Evolutionary conservation across 1,140 invertebrate genomes (phyloP).

Genomic region (Sesamia nonagrioides): DNA sequence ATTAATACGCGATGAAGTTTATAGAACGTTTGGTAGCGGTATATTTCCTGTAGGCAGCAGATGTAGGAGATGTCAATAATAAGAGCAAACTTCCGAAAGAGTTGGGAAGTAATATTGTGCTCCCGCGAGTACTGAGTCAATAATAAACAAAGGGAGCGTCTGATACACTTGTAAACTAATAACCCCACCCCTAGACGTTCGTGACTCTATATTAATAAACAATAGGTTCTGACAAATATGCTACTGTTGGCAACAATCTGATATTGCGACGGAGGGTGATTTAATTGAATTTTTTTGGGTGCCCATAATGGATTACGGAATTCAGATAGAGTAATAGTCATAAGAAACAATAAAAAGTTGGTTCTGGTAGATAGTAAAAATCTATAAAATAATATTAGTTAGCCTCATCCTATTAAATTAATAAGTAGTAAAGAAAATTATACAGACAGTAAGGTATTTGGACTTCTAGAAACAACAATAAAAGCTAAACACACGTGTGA

Average conservation of each 20-base stretch:
- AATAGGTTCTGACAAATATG: slow-evolving; percentile 66
- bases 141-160: slow-evolving; percentile 83
- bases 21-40: slow-evolving; percentile 63
- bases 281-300: slow-evolving; percentile 56
- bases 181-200: slow-evolving; percentile 67
- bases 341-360: no score
- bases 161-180: slow-evolving; percentile 87
- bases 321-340: not conserved
- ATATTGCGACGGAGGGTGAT: slow-evolving; percentile 44
- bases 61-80: slow-evolving; percentile 86
- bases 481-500: no score
- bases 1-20: slow-evolving; percentile 78
- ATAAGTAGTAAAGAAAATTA: not conserved
- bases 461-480: no score
- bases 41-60: slow-evolving; percentile 82
- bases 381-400: not conserved
- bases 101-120: slow-evolving; percentile 86
- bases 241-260: slow-evolving; percentile 42
- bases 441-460: no score
- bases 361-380: no score
- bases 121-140: slow-evolving; percentile 79
- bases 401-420: not conserved
- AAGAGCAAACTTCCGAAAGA: slow-evolving; percentile 86
- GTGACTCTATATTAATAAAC: slow-evolving; percentile 71
- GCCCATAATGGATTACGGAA: slow-evolving; percentile 6